phyloP scores from a whole-genome alignment of 2,888 invertebrate genomes.

The Aricia artaxerxes region DNA sequence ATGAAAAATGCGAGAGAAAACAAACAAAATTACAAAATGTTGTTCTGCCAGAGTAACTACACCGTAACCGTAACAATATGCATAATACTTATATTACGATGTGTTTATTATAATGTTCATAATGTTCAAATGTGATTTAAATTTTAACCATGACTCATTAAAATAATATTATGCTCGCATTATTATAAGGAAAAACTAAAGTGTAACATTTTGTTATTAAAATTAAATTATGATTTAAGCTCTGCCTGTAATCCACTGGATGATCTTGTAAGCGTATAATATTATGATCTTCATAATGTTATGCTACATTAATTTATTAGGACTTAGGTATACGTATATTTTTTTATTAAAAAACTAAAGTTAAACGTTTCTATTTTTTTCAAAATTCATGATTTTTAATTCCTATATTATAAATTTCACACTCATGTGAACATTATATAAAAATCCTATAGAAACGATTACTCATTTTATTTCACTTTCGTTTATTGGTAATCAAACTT shows the following conservation, averaged over 20 bases:
- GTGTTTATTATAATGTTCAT: slow-evolving; percentile 2
- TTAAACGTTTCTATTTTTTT: too few species aligned
- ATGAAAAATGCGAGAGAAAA: neutral
- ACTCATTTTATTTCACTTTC: slow-evolving; percentile 19
- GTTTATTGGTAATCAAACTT: slow-evolving; percentile 32
- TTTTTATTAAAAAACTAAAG: too few species aligned
- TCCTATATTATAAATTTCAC: neutral
- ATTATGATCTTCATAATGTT: too few species aligned
- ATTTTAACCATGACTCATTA: slow-evolving; percentile 2
- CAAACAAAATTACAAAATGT: neutral
- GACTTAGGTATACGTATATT: too few species aligned
- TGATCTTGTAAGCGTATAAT: too few species aligned
- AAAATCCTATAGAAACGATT: neutral
- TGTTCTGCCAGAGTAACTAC: neutral
- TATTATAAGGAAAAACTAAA: neutral
- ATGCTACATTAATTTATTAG: too few species aligned
- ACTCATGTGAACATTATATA: neutral
- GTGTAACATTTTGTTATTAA: neutral
- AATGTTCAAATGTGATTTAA: slow-evolving; percentile 7
- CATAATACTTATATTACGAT: neutral
- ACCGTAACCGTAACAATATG: neutral
- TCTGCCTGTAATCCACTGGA: neutral
- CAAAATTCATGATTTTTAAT: neutral
- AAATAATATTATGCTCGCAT: neutral
- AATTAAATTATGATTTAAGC: neutral